A percentile compares a stretch with the other conserved stretches of the same genome.
These are phyloP conservation scores for Gila orcuttii DNA, from an alignment of 2,113 vertebrate species.

Conservation along the genomic window DNA sequence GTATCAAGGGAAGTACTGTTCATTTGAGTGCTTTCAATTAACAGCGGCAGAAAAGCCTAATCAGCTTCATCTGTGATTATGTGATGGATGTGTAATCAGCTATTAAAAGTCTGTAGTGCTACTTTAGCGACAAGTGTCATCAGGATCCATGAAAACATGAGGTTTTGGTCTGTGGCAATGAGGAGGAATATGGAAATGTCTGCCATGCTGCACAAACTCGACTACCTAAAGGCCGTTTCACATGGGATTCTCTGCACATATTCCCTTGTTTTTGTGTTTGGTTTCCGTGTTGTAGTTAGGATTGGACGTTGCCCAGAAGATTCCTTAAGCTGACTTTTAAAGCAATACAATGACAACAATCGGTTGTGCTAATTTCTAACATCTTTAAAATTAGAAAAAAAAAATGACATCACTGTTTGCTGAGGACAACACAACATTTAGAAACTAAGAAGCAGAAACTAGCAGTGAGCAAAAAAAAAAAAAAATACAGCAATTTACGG, in stretches of 20 bases:
- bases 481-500: neutral
- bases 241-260: neutral
- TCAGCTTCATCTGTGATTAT: conserved; percentile 8
- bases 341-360: neutral
- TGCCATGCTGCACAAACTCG: conserved; percentile 20
- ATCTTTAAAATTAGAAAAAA: neutral
- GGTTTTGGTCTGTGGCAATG: conserved; percentile 5
- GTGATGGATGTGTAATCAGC: conserved; percentile 11
- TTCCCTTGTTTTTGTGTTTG: neutral
- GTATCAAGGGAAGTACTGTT: conserved; percentile 3
- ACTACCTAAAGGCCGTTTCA: neutral
- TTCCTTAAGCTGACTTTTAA: neutral
- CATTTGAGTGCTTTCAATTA: conserved; percentile 21
- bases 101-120: neutral
- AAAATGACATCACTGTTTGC: neutral
- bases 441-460: neutral
- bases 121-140: neutral
- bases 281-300: neutral
- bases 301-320: neutral
- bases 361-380: neutral
- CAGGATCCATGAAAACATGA: conserved; percentile 17
- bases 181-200: conserved; percentile 1
- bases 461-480: too few relatives aligned
- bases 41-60: neutral
- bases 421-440: neutral